Evolutionary conservation across 2,113 vertebrate genomes (phyloP), one percentile per base, ranked within the genome.

Genomic region (Furnarius figulus): DNA sequence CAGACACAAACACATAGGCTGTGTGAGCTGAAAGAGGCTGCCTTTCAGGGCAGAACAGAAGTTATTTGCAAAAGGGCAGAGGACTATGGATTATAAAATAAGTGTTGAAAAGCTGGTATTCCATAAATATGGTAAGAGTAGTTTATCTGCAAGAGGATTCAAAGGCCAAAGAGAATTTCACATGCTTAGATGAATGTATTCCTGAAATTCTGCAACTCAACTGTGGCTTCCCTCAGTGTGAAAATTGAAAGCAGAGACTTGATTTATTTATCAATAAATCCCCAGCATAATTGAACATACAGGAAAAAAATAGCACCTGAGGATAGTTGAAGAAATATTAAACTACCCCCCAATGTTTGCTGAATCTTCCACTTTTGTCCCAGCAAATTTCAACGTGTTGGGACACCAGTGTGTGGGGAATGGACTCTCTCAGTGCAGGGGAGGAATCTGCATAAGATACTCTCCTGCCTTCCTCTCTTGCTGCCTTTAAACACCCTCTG

Each of bases 191-290:
- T 87, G 77, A 96, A 91, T 79, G 58, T 82, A 81, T 87, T 92
- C 62, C 85, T 86, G 66, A 96, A 96, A 95, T 88, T 94, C 79
- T 93, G 77, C 85, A 89, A 22, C 52, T 93, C 83, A 74, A 65
- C 92, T 77, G 72, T 86, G 81, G 58, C 66, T 95, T 94, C 76
- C 56, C 49, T 87, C 68, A 44, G 76, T 75, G 83, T 63, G 79
- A 87, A 88, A 92, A 93, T 16, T 68, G 58, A 97, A 87, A 47
- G 50, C 66, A 94, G 70, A 76, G 81, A 71, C 49, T 85, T 94
- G 88, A 95, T 97, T 95, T 96, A 96, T 97, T 93, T 89, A 93
- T 92, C 88, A 93, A 85, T 96, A 93, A 95, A 93, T 93, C 63
- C 71, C 47, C 74, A 85, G 62, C 75, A 77, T 90, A 96, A 96